A percentile compares a stretch with the other conserved stretches of the same genome.
These are phyloP conservation scores for Gryllus bimaculatus DNA, from an alignment of 1,140 invertebrate species.

Conservation along the genomic window DNA sequence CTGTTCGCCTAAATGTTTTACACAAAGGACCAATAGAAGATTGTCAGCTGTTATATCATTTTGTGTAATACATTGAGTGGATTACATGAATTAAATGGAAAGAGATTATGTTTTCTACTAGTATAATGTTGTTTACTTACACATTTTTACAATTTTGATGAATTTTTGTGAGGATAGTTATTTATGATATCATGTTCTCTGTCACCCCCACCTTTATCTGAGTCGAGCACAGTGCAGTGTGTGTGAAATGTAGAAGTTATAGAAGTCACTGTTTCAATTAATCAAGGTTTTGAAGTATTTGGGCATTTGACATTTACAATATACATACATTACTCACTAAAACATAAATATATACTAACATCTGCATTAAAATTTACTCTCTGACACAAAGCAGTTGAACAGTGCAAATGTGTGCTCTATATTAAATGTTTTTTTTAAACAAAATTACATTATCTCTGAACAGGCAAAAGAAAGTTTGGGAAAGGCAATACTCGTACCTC, in stretches of 20 bases:
- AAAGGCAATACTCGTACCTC: neutral
- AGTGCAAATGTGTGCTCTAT: too few relatives aligned
- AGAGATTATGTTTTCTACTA: too few relatives aligned
- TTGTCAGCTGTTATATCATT: neutral
- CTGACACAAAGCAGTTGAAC: too few relatives aligned
- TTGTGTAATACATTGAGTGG: too few relatives aligned
- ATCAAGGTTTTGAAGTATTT: neutral
- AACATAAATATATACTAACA: too few relatives aligned
- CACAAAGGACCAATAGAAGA: neutral
- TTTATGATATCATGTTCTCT: neutral
- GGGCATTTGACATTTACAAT: too few relatives aligned
- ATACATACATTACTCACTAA: too few relatives aligned
- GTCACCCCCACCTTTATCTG: neutral
- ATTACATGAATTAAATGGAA: too few relatives aligned
- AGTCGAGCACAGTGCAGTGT: neutral
- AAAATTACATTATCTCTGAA: too few relatives aligned
- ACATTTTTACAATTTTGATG: neutral
- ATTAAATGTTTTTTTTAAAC: too few relatives aligned
- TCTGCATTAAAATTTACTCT: too few relatives aligned
- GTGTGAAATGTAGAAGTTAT: neutral
- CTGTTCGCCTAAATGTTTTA: neutral
- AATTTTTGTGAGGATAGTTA: neutral
- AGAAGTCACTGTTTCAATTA: neutral
- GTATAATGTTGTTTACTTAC: neutral
- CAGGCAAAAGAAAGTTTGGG: too few relatives aligned